These are phyloP conservation scores for Petrocephalus zakoni DNA, from an alignment of 2,113 vertebrate genomes.

Conservation along the genomic window DNA sequence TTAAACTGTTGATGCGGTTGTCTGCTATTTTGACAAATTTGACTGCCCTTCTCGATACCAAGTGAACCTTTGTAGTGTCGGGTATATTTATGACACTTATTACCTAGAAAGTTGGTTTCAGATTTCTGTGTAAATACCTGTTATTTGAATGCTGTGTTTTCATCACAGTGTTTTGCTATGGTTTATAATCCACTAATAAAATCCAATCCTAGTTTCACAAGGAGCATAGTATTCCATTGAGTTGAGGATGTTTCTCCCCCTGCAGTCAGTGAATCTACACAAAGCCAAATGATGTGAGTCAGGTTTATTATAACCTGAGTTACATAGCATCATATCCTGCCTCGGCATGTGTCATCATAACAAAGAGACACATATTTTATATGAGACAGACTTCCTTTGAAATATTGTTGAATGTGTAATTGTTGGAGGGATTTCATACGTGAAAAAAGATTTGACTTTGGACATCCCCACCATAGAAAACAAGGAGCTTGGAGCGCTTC, in stretches of 20 bases:
- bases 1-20: background rate
- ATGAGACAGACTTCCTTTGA: constrained; percentile 1
- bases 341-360: background rate
- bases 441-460: background rate
- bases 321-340: background rate
- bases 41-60: background rate
- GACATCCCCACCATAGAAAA: background rate
- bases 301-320: background rate
- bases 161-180: background rate
- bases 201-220: background rate
- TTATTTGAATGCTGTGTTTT: background rate
- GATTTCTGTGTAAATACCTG: background rate
- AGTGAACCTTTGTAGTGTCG: background rate
- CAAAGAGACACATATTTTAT: background rate
- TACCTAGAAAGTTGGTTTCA: background rate
- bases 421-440: background rate
- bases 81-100: background rate
- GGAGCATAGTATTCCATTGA: background rate
- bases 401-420: constrained; percentile 3
- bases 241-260: background rate
- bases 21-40: background rate
- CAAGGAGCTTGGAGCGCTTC: background rate
- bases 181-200: constrained; percentile 17
- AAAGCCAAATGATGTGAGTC: background rate
- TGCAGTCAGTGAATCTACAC: background rate